These are phyloP conservation scores for Xenopus borealis DNA, from an alignment of 2,113 vertebrate species.

Conservation along the genomic window DNA sequence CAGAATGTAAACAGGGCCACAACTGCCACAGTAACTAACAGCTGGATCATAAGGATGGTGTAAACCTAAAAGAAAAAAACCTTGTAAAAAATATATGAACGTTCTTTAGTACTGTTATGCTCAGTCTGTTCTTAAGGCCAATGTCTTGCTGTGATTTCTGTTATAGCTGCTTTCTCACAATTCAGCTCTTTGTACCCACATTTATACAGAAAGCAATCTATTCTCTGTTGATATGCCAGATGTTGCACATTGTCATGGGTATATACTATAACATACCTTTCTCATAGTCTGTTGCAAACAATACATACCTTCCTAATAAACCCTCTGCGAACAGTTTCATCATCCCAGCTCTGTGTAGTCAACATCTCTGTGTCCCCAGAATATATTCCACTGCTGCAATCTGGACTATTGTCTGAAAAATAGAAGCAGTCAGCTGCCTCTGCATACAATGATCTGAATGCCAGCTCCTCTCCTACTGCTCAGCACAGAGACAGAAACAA, in stretches of 20 bases:
- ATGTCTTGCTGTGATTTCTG: neutral
- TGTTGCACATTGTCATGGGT: neutral
- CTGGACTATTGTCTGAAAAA: constrained; percentile 64
- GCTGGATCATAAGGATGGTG: constrained; percentile 81
- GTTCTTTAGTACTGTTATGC: no score
- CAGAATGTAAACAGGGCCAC: constrained; percentile 91
- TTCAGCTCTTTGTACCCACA: neutral
- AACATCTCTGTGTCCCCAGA: constrained; percentile 75
- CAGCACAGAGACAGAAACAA: no score
- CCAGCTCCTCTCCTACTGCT: no score
- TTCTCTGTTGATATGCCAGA: neutral
- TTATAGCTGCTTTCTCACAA: neutral
- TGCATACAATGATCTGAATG: neutral
- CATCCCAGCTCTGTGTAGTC: constrained; percentile 84
- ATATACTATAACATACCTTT: no score
- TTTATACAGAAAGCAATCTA: neutral
- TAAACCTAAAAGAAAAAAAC: constrained; percentile 73
- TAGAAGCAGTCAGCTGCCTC: constrained; percentile 17
- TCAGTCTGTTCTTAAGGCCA: neutral
- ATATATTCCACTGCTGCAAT: constrained; percentile 64
- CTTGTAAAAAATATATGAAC: neutral
- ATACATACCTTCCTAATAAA: constrained; percentile 87
- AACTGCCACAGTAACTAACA: constrained; percentile 78
- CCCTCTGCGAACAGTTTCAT: constrained; percentile 76
- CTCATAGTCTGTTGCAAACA: no score